These are phyloP conservation scores for Loxodonta africana DNA, from an alignment of 2,113 vertebrate genomes.

Conservation along the genomic window DNA sequence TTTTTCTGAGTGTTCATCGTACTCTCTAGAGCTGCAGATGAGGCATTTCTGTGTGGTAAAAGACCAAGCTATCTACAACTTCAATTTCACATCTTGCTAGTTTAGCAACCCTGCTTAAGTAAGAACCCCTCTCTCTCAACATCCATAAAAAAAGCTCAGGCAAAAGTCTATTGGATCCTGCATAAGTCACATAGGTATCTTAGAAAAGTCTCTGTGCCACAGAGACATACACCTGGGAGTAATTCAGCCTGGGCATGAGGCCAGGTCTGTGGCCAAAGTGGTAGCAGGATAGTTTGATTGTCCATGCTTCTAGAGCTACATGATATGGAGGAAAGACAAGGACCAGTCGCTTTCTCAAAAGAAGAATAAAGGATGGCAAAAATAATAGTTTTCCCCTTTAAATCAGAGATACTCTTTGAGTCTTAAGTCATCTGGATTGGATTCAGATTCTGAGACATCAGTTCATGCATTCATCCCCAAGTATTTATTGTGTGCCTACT, in stretches of 20 bases:
- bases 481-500: neutral
- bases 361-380: neutral
- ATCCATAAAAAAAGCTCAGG: neutral
- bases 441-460: neutral
- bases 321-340: neutral
- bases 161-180: neutral
- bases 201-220: neutral
- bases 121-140: neutral
- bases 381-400: neutral
- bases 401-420: neutral
- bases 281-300: neutral
- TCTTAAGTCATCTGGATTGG: neutral
- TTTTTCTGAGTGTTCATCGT: neutral
- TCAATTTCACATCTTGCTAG: neutral
- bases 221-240: neutral
- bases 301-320: neutral
- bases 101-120: neutral
- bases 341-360: neutral
- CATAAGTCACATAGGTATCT: neutral
- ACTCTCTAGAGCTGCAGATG: neutral
- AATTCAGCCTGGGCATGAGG: neutral
- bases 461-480: neutral
- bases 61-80: neutral
- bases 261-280: neutral
- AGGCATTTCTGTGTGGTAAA: neutral